Evolutionary conservation across 2,888 invertebrate species (phyloP).

Genomic region (Apantesis nais): DNA sequence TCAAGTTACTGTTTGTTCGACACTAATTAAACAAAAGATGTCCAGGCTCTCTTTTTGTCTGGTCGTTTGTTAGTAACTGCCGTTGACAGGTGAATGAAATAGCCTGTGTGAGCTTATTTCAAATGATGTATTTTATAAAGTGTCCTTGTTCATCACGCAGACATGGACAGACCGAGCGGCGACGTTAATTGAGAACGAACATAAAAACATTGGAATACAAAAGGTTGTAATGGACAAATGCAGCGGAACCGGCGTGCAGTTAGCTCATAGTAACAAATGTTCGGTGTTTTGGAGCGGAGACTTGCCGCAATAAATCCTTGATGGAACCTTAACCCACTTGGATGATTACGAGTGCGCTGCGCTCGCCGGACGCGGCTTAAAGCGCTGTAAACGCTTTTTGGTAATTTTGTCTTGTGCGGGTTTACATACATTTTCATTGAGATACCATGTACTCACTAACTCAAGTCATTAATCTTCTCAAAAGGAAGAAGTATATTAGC

Average conservation of each 20-base stretch:
- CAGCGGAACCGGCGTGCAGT: constrained; percentile 81
- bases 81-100: constrained; percentile 68
- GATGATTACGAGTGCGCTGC: constrained; percentile 81
- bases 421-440: constrained; percentile 30
- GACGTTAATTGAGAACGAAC: constrained; percentile 61
- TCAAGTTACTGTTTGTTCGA: constrained; percentile 79
- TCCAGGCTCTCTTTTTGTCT: constrained; percentile 63
- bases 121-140: constrained; percentile 44
- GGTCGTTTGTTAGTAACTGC: constrained; percentile 56
- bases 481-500: constrained; percentile 46
- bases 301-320: constrained; percentile 86
- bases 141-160: constrained; percentile 56
- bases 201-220: constrained; percentile 55
- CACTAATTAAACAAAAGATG: constrained; percentile 81
- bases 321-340: constrained; percentile 85
- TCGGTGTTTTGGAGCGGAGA: constrained; percentile 83
- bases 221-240: constrained; percentile 74
- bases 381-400: constrained; percentile 70
- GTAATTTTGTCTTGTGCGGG: constrained; percentile 53
- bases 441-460: constrained; percentile 21
- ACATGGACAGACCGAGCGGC: constrained; percentile 68
- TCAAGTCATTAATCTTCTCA: constrained; percentile 32
- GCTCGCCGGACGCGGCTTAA: constrained; percentile 62
- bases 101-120: constrained; percentile 44
- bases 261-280: constrained; percentile 80